Percentiles rank a stretch among this genome's conserved stretches.
phyloP scores from a whole-genome alignment of 2,113 vertebrate species.

The Podocnemis expansa region DNA sequence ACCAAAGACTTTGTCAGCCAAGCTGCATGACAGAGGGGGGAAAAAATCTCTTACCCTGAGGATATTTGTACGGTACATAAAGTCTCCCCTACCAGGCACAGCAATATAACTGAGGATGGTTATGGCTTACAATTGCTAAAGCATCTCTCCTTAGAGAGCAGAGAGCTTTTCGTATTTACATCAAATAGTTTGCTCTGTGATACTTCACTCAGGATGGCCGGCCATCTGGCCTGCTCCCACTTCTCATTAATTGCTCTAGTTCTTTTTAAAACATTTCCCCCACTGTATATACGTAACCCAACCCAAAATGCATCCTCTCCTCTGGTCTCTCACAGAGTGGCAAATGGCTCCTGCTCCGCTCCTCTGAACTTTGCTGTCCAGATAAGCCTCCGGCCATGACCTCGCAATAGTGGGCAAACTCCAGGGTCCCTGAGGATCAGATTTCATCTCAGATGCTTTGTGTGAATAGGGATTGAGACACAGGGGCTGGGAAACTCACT shows the following conservation, averaged over 20 bases:
- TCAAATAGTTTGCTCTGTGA: constrained; percentile 4
- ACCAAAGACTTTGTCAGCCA: background rate
- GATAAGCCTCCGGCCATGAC: background rate
- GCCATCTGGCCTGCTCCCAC: background rate
- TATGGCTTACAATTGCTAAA: background rate
- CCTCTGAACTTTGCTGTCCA: background rate
- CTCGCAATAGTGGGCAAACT: background rate
- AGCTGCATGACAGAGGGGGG: background rate
- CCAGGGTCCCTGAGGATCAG: constrained; percentile 33
- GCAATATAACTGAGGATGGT: background rate
- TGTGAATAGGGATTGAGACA: background rate
- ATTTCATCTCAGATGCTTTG: constrained; percentile 42
- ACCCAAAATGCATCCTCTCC: fast-evolving
- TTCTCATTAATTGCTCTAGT: fast-evolving
- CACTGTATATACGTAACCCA: fast-evolving
- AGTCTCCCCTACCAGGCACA: background rate
- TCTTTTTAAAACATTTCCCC: too few relatives aligned
- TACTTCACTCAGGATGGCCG: background rate
- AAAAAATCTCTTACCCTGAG: background rate
- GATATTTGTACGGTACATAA: background rate
- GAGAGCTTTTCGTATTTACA: background rate
- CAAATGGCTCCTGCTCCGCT: fast-evolving
- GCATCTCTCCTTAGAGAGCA: background rate
- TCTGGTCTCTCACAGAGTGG: fast-evolving
- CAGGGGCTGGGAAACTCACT: background rate